A percentile compares a stretch with the other conserved stretches of the same genome.
These are phyloP conservation scores for Strigamia maritima DNA, from an alignment of 2,888 invertebrate species.

Conservation along the genomic window DNA sequence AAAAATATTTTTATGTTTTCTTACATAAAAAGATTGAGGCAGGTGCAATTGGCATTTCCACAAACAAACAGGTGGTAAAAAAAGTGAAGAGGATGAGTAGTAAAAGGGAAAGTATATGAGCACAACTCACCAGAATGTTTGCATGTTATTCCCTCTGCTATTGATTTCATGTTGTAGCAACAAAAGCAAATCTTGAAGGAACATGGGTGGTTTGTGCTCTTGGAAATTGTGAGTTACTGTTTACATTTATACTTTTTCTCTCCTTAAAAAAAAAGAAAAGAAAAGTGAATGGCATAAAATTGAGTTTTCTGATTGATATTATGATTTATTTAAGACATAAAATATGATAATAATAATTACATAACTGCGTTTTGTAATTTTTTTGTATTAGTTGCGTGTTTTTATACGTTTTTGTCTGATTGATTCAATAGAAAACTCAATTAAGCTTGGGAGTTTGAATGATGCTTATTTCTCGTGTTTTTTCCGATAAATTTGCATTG, in stretches of 20 bases:
- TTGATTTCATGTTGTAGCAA: not conserved
- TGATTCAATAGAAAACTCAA: too few relatives aligned
- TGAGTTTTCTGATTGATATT: too few relatives aligned
- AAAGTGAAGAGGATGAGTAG: not conserved
- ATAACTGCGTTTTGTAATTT: too few relatives aligned
- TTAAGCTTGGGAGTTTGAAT: too few relatives aligned
- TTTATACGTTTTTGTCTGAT: too few relatives aligned
- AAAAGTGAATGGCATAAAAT: too few relatives aligned
- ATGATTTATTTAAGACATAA: too few relatives aligned
- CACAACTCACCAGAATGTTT: not conserved
- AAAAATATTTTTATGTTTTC: not conserved
- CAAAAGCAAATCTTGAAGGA: not conserved
- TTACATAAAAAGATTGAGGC: not conserved
- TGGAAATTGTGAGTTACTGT: not conserved
- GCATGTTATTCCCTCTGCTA: not conserved
- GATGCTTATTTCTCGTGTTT: too few relatives aligned
- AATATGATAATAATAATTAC: too few relatives aligned
- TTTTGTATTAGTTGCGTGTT: too few relatives aligned
- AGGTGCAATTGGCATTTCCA: not conserved
- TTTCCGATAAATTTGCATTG: too few relatives aligned
- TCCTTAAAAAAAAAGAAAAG: too few relatives aligned
- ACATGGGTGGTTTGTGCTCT: not conserved
- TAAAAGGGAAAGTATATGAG: not conserved
- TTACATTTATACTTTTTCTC: not conserved
- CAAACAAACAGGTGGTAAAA: not conserved